Conservation (phyloP, 1,140 invertebrate genomes). For the Schlechtendalia chinensis region DNA sequence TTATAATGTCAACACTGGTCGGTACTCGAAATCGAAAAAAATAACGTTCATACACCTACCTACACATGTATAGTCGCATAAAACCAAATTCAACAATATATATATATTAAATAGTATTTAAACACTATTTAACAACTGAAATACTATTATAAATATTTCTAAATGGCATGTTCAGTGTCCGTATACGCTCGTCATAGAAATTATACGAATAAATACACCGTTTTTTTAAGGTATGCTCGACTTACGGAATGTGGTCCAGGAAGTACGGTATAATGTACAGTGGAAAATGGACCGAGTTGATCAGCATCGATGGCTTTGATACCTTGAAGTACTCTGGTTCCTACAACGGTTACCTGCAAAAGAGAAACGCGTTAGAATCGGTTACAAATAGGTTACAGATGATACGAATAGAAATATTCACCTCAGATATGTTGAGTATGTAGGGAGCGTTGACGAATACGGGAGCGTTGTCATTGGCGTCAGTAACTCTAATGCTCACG, state of each 20-base stretch:
- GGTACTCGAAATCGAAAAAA: too few species aligned
- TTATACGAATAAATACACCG: background rate
- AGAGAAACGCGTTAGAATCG: background rate
- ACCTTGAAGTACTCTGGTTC: conserved; percentile 74
- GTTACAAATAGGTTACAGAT: background rate
- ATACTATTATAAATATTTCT: too few species aligned
- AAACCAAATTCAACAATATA: too few species aligned
- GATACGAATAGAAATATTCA: conserved; percentile 53
- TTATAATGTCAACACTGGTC: too few species aligned
- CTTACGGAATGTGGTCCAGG: conserved; percentile 73
- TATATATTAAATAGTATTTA: too few species aligned
- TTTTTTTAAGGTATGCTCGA: conserved; percentile 24
- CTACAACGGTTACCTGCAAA: conserved; percentile 71
- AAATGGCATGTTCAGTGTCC: too few species aligned
- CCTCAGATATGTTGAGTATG: conserved; percentile 78
- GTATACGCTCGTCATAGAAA: too few species aligned
- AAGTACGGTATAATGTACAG: conserved; percentile 79
- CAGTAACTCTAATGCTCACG: conserved; percentile 85
- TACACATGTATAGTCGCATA: background rate
- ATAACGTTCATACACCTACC: too few species aligned
- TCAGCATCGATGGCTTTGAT: conserved; percentile 79
- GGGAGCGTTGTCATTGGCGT: conserved; percentile 89
- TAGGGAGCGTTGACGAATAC: conserved; percentile 80
- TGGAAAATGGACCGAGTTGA: conserved; percentile 85
- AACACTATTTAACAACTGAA: too few species aligned